Percentiles rank a stretch among this genome's conserved stretches.
These are phyloP conservation scores for Eulithis prunata DNA, from an alignment of 2,888 invertebrate species.

Conservation along the genomic window DNA sequence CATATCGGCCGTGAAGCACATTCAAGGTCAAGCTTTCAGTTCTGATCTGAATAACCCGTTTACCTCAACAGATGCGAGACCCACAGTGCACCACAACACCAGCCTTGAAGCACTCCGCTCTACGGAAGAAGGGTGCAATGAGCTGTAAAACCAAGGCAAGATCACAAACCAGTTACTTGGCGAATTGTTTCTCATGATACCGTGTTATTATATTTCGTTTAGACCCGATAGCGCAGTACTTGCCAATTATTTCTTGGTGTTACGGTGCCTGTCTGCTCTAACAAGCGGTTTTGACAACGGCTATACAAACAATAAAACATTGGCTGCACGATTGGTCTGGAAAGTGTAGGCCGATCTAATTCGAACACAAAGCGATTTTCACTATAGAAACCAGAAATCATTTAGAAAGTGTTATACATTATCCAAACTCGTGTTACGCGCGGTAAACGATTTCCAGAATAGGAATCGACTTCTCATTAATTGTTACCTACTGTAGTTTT, in stretches of 20 bases:
- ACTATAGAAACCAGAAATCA: slow-evolving; percentile 57
- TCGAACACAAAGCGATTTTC: slow-evolving; percentile 52
- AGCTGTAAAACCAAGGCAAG: slow-evolving; percentile 43
- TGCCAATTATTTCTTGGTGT: slow-evolving; percentile 36
- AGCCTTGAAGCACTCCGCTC: slow-evolving; percentile 46
- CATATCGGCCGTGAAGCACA: slow-evolving; percentile 55
- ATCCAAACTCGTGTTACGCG: slow-evolving; percentile 67
- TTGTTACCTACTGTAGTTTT: slow-evolving; percentile 46
- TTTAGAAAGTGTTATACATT: slow-evolving; percentile 71
- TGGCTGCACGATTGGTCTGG: slow-evolving; percentile 44
- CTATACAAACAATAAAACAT: slow-evolving; percentile 37
- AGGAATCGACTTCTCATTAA: slow-evolving; percentile 67
- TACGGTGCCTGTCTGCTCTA: slow-evolving; percentile 16
- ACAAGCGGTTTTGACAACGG: slow-evolving; percentile 15
- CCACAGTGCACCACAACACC: slow-evolving; percentile 49
- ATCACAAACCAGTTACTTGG: slow-evolving; percentile 39
- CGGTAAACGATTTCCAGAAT: slow-evolving; percentile 67
- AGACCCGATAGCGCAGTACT: slow-evolving; percentile 28
- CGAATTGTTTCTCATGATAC: slow-evolving; percentile 36
- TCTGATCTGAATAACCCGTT: slow-evolving; percentile 65
- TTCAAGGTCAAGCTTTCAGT: slow-evolving; percentile 64
- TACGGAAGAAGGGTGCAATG: slow-evolving; percentile 56
- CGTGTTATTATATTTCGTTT: slow-evolving; percentile 31
- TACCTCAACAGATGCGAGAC: slow-evolving; percentile 67
- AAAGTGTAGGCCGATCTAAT: slow-evolving; percentile 50